Evolutionary conservation across 2,113 vertebrate genomes (phyloP).

Genomic region (Pseudolaguvia tuberculata): DNA sequence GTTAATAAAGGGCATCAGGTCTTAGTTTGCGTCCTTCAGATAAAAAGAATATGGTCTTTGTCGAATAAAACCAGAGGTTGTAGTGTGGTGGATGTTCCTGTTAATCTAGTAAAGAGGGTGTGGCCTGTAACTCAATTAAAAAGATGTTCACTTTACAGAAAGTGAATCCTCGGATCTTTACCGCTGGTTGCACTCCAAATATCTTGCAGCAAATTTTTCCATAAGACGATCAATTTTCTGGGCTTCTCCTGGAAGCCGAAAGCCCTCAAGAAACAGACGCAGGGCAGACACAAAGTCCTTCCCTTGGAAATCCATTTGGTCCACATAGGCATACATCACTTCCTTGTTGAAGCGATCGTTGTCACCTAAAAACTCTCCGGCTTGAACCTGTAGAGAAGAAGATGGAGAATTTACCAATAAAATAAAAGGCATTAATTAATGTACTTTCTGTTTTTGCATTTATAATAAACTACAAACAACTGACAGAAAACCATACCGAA

Average conservation of each 20-base stretch:
- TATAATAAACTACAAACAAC: neutral
- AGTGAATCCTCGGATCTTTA: conserved; percentile 47
- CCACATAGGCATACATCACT: conserved; percentile 95
- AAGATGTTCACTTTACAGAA: neutral
- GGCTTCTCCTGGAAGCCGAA: conserved; percentile 91
- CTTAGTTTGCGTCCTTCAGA: no score
- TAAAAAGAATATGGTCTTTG: no score
- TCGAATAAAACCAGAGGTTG: no score
- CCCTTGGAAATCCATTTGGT: conserved; percentile 92
- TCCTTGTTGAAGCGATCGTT: conserved; percentile 90
- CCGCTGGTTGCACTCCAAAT: conserved; percentile 96
- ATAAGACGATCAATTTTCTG: conserved; percentile 97
- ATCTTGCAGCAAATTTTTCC: conserved; percentile 97
- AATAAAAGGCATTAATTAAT: no score
- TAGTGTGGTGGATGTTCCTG: no score
- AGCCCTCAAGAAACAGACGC: conserved; percentile 87
- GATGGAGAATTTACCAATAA: no score
- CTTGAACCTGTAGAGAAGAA: conserved; percentile 61
- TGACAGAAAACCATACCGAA: conserved; percentile 74
- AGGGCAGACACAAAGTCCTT: conserved; percentile 94
- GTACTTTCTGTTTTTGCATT: no score
- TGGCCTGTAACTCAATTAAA: no score
- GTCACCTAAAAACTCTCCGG: conserved; percentile 92
- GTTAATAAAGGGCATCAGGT: no score
- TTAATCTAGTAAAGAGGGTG: neutral